phyloP scores from a whole-genome alignment of 2,797 vertebrate genomes.

The Lepus oiostolus region DNA sequence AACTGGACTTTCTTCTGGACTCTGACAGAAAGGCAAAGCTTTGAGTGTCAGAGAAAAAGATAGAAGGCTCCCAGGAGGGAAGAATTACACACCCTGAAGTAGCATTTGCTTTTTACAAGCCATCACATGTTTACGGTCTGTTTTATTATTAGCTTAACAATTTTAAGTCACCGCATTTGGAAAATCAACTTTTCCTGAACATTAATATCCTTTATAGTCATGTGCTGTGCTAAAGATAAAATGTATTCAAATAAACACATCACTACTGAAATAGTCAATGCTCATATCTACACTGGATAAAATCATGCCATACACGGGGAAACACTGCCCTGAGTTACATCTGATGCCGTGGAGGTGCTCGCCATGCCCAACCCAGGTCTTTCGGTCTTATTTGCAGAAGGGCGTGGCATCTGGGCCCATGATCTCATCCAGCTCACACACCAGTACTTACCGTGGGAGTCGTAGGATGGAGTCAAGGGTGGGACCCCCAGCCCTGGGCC shows the following conservation, averaged over 20 bases:
- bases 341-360: not conserved
- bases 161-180: conserved; percentile 17
- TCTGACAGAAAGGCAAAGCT: not conserved
- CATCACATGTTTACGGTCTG: not conserved
- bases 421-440: not conserved
- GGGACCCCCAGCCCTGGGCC: not conserved
- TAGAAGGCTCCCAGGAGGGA: too few relatives aligned
- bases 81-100: not conserved
- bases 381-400: not conserved
- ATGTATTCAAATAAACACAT: not conserved
- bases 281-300: not conserved
- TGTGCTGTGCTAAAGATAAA: conserved; percentile 41
- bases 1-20: not conserved
- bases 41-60: not conserved
- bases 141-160: conserved; percentile 2
- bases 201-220: not conserved
- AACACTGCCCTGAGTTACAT: not conserved
- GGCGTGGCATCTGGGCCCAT: not conserved
- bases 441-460: not conserved
- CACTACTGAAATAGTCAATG: not conserved
- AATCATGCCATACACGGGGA: not conserved
- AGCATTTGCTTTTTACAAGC: not conserved
- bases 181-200: not conserved
- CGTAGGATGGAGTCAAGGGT: too few relatives aligned
- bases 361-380: not conserved